These are phyloP conservation scores for Drosophila pectinifera DNA, from an alignment of 1,140 invertebrate species.

Conservation along the genomic window DNA sequence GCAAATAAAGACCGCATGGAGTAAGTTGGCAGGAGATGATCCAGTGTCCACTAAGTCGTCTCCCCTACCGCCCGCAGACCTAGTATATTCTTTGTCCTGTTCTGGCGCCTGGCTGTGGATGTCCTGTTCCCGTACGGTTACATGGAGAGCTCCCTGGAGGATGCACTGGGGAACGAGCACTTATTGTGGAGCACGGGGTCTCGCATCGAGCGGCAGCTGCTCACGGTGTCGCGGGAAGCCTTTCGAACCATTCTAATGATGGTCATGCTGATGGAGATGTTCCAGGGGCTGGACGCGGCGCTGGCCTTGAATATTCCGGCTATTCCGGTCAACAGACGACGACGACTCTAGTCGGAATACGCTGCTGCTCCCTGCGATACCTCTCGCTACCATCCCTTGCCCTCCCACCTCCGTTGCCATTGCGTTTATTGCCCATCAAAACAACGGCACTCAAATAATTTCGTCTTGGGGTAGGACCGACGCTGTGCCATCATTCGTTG, in stretches of 20 bases:
- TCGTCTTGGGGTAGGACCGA: constrained; percentile 71
- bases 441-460: constrained; percentile 55
- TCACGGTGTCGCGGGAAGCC: background rate
- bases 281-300: constrained; percentile 3
- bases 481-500: constrained; percentile 38
- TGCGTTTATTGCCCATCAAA: constrained; percentile 42
- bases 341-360: background rate
- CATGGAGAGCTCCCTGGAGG: constrained; percentile 25
- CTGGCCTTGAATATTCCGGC: background rate
- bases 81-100: constrained; percentile 18
- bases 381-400: too few species aligned
- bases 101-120: constrained; percentile 49
- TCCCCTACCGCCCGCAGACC: constrained; percentile 9
- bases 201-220: background rate
- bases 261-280: constrained; percentile 30
- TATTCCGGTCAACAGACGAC: background rate
- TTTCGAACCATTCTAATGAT: constrained; percentile 20
- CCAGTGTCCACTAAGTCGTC: too few species aligned
- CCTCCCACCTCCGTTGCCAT: background rate
- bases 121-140: constrained; percentile 38
- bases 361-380: background rate
- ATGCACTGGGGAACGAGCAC: constrained; percentile 32
- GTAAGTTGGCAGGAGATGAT: constrained; percentile 14
- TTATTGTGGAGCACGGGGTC: constrained; percentile 23
- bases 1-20: constrained; percentile 14